Evolutionary conservation across 2,888 invertebrate species (phyloP), one percentile per base, ranked within the genome.

Genomic region (Clitarchus hookeri): DNA sequence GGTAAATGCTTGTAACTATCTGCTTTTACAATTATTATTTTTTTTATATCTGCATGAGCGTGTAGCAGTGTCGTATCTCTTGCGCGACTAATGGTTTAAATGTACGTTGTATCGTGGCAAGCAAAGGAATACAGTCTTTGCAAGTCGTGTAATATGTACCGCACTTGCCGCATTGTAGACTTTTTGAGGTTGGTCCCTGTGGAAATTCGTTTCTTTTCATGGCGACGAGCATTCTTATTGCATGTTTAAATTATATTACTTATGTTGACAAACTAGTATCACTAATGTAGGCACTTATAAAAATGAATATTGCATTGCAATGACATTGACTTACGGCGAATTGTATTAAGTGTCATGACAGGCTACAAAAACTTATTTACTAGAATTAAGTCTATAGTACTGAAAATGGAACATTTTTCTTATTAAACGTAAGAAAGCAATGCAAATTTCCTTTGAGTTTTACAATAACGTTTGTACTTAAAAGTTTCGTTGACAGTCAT

Each of bases 201-300:
- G n/a, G n/a, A n/a, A n/a, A n/a, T n/a, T n/a, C n/a, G n/a, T n/a
- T n/a, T n/a, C n/a, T n/a, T n/a, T n/a, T n/a, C n/a, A n/a, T n/a
- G n/a, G n/a, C n/a, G n/a, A n/a, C n/a, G n/a, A n/a, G n/a, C n/a
- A n/a, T n/a, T n/a, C n/a, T n/a, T 44, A 27, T 82, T 82, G 11
- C 36, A 82, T 27, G 82, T 13, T 82, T 82, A 36, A 11, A 27
- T 8, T 8, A 16, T 44, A 26, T 6, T 80, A 36, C n/a, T 80
- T 80, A 36, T 19, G 19, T 80, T 36, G 80, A 80, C 26, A 80
- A 80, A 80, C 36, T 80, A 26, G 80, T 80, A 82, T 82, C 65
- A 65, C 23, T 11, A 65, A 65, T 79, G 79, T 79, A 79, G 27
- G 25, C 27, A 79, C 25, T 26, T 79, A 79, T 79, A 79, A 25